Evolutionary conservation across 2,797 vertebrate genomes (phyloP).

Genomic region (Falco peregrinus): DNA sequence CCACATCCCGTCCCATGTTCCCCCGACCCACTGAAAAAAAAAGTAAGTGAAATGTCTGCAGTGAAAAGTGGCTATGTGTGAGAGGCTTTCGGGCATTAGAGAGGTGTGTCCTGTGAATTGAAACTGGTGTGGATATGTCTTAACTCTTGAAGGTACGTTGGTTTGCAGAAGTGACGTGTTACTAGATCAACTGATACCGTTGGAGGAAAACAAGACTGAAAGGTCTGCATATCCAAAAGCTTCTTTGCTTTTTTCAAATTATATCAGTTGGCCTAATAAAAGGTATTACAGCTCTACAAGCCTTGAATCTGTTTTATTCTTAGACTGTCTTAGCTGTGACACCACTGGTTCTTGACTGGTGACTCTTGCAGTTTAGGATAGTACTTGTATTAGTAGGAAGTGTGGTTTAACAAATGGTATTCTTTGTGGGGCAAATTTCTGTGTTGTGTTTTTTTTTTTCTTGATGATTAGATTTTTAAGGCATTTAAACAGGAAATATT

Average conservation of each 20-base stretch:
- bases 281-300: fast-evolving
- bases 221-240: neutral
- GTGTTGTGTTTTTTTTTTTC: fast-evolving
- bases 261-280: neutral
- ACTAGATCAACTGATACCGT: neutral
- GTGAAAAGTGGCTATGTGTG: neutral
- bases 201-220: neutral
- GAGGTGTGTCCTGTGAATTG: neutral
- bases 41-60: neutral
- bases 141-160: neutral
- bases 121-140: neutral
- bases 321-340: neutral
- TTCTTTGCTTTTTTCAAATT: neutral
- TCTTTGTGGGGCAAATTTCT: neutral
- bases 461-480: neutral
- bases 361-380: neutral
- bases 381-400: neutral
- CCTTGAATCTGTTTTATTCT: neutral
- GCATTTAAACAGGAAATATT: neutral
- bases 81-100: neutral
- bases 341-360: neutral
- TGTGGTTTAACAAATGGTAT: neutral
- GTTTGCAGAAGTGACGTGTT: neutral
- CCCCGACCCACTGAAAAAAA: fast-evolving
- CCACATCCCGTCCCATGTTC: too few relatives aligned